Evolutionary conservation across 1,140 invertebrate species (phyloP), one percentile per base, ranked within the genome.

Genomic region (Ips nitidus): DNA sequence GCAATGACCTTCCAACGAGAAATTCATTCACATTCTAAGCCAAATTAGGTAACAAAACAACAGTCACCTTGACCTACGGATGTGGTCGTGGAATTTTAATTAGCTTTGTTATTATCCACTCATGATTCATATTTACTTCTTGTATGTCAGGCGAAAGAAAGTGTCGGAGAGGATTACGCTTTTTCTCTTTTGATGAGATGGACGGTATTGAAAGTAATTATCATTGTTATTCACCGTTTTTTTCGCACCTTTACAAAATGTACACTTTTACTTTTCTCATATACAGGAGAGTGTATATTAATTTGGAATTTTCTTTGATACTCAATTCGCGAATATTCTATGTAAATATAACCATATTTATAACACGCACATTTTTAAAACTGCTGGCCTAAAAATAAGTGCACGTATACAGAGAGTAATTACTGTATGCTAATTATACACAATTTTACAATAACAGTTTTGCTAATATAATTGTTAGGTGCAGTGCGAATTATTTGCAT

Each of bases 11-110:
- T 50, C 45, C 22, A 22, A 6, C 45, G 45, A 6, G 45, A 22
- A 50, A 50, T 50, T 50, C 45, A 50, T 50, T 50, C 45, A 50
- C 45, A 50, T 50, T 50, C 45, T 50, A 50, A 50, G 7, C 45
- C 3, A 63, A 63, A 63, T 63, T 63, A 63, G 61, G 61, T 52
- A 63, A 63, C 61, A 52, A 63, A 63, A 63, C 58, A 60, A 60
- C 22, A 60, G 45, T 60, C 41, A 45, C 61, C 61, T 63, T 63
- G 61, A 52, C 61, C 61, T 52, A 47, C 39, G 59, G 42, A 63
- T 63, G 50, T 52, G 45, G 45, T 52, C 50, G 52, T 52, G 50
- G 45, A 52, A 63, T 63, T 40, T 63, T 63, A 63, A 63, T 59
- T 8, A 59, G 57, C 39, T 42, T 57, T 6, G 38, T 52, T 52